A percentile compares a stretch with the other conserved stretches of the same genome.
phyloP scores from a whole-genome alignment of 2,888 invertebrate species.

The Tanaodytes sp. region DNA sequence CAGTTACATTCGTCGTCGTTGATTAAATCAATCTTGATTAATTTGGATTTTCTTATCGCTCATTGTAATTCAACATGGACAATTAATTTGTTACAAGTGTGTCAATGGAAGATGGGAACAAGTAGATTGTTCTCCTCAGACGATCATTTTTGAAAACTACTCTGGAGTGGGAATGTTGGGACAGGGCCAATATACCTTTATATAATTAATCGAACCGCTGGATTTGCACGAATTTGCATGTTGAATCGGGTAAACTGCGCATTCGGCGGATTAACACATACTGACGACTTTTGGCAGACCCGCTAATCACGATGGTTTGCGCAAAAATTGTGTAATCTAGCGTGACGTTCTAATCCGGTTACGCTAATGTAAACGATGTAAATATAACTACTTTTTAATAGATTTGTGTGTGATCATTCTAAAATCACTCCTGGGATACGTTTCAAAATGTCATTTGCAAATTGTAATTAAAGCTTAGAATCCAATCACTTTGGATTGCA shows the following conservation, averaged over 20 bases:
- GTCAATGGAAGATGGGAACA: no score
- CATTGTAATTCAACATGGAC: no score
- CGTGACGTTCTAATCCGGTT: constrained; percentile 39
- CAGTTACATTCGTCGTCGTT: no score
- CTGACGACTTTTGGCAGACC: constrained; percentile 40
- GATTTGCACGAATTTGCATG: constrained; percentile 47
- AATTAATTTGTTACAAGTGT: no score
- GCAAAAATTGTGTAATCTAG: constrained; percentile 46
- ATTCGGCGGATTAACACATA: constrained; percentile 46
- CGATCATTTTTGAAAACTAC: constrained; percentile 6
- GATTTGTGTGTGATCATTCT: constrained; percentile 14
- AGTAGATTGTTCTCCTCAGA: no score
- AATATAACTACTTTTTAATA: constrained; percentile 46
- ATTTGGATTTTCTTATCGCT: no score
- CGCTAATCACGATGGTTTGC: constrained; percentile 35
- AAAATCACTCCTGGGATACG: constrained; percentile 25
- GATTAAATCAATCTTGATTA: no score
- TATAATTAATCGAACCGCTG: constrained; percentile 47
- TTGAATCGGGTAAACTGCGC: constrained; percentile 35
- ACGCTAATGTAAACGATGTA: constrained; percentile 37
- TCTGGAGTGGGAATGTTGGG: constrained; percentile 43
- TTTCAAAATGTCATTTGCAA: constrained; percentile 31
- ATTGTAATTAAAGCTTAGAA: no score
- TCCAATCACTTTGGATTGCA: no score
- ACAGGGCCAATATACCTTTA: constrained; percentile 42